Conservation (phyloP, 2,113 vertebrate species). For the Toxotes jaculatrix region DNA sequence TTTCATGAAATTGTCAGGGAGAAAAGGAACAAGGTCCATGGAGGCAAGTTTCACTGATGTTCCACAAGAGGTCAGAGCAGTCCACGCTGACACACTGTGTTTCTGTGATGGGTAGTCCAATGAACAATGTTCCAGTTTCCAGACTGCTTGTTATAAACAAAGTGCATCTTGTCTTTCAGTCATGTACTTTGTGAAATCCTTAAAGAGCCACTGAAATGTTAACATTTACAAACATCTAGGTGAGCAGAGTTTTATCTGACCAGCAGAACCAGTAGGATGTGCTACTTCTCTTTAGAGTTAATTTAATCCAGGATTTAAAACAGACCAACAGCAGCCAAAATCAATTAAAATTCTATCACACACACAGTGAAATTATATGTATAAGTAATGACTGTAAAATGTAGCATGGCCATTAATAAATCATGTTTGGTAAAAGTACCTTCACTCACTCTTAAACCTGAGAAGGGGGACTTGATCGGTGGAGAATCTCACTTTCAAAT, state of each 20-base stretch:
- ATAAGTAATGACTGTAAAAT: too few relatives aligned
- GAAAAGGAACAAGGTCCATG: background rate
- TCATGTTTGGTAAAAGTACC: background rate
- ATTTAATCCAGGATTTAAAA: too few relatives aligned
- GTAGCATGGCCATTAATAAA: too few relatives aligned
- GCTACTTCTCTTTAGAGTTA: too few relatives aligned
- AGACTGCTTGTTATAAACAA: background rate
- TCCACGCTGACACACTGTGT: background rate
- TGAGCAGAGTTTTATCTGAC: too few relatives aligned
- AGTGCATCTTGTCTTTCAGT: background rate
- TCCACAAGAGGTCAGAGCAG: conserved; percentile 61
- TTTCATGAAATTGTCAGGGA: background rate
- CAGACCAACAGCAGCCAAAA: too few relatives aligned
- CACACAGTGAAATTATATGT: too few relatives aligned
- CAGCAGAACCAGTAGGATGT: too few relatives aligned
- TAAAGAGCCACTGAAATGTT: background rate
- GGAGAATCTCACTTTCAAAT: background rate
- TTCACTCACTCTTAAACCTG: background rate
- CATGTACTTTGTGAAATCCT: too few relatives aligned
- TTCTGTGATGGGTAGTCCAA: background rate
- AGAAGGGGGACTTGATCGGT: conserved; percentile 5
- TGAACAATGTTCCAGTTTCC: background rate
- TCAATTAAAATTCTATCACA: too few relatives aligned
- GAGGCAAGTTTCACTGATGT: conserved; percentile 22
- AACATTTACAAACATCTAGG: too few relatives aligned